Conservation (phyloP, 1,140 invertebrate genomes). For the Hesperophylax magnus region DNA sequence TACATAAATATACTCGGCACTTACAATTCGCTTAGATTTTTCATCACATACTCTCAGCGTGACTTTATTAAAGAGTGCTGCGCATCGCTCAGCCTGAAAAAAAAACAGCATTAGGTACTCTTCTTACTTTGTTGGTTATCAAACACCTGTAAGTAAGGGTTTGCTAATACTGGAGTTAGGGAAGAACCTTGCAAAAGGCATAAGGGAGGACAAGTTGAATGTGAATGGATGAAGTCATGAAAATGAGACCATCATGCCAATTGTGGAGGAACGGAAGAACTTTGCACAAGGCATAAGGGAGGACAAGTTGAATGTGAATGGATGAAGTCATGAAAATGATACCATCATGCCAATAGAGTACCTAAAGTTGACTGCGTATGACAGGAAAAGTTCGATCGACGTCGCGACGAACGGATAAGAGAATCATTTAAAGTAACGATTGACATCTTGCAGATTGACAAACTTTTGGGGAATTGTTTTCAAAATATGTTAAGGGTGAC, state of each 20-base stretch:
- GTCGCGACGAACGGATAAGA: no score
- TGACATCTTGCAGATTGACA: no score
- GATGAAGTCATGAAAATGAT: neutral
- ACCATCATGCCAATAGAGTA: no score
- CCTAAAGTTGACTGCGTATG: no score
- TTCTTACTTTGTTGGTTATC: neutral
- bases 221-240: neutral
- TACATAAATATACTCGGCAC: no score
- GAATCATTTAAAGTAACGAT: no score
- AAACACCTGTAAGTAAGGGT: neutral
- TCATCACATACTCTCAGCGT: neutral
- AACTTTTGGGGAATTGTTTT: no score
- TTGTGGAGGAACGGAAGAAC: neutral
- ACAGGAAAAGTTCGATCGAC: no score
- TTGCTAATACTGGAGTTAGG: neutral
- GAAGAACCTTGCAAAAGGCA: neutral
- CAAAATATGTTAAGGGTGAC: no score
- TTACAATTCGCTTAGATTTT: constrained; percentile 30
- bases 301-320: neutral
- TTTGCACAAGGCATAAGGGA: neutral
- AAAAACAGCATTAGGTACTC: neutral
- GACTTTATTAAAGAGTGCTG: constrained; percentile 7
- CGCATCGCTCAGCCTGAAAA: constrained; percentile 26
- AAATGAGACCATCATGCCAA: neutral
- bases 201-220: neutral